phyloP scores from a whole-genome alignment of 2,797 vertebrate genomes.

The Lepus townsendii region DNA sequence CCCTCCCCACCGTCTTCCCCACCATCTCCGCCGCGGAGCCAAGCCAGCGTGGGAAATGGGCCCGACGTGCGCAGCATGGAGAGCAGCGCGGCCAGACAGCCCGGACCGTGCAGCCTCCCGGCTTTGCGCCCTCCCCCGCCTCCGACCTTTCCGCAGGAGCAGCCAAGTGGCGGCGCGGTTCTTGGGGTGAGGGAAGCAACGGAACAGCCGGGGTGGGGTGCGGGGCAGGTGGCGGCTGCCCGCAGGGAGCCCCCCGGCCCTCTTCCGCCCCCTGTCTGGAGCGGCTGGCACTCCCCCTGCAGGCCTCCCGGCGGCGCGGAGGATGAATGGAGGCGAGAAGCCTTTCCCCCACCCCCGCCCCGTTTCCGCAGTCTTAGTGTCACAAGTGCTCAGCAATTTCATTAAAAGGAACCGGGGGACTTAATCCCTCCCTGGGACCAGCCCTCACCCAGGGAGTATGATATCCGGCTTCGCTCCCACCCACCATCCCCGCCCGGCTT shows the following conservation, averaged over 20 bases:
- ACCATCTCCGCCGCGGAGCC: conserved; percentile 70
- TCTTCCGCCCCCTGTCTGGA: background rate
- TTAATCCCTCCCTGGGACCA: conserved; percentile 21
- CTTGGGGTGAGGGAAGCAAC: background rate
- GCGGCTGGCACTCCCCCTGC: background rate
- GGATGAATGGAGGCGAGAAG: conserved; percentile 68
- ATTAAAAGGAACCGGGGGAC: conserved; percentile 79
- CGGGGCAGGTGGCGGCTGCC: background rate
- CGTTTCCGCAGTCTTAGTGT: conserved; percentile 80
- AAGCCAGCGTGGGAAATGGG: conserved; percentile 89
- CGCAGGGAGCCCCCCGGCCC: background rate
- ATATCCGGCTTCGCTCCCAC: conserved; percentile 71
- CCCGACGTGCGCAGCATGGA: conserved; percentile 88
- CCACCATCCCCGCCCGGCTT: conserved; percentile 62
- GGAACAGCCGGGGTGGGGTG: background rate
- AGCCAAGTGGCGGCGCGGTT: background rate
- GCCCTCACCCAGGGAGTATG: conserved; percentile 67
- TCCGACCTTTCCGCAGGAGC: conserved; percentile 55
- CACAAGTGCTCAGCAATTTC: conserved; percentile 82
- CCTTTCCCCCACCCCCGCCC: conserved; percentile 73
- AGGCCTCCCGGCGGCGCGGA: background rate
- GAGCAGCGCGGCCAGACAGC: conserved; percentile 66
- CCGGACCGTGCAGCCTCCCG: background rate
- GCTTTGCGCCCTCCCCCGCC: conserved; percentile 66
- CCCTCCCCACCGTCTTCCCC: conserved; percentile 50